Percentiles rank a stretch among this genome's conserved stretches.
These are phyloP conservation scores for Rotaria macrura DNA, from an alignment of 2,888 invertebrate species.

Conservation along the genomic window DNA sequence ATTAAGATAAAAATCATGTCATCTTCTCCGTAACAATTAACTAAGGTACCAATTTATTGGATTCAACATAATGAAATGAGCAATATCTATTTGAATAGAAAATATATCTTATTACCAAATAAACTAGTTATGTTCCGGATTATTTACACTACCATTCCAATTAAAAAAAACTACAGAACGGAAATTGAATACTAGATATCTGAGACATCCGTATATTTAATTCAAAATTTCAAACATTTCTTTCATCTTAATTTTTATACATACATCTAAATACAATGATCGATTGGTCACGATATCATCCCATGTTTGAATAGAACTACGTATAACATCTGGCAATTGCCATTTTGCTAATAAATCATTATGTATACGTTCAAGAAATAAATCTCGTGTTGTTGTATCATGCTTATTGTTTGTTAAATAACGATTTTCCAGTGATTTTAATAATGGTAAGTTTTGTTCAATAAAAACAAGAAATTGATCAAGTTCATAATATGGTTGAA, in stretches of 20 bases:
- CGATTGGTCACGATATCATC: slow-evolving; percentile 34
- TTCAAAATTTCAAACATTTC: too few relatives aligned
- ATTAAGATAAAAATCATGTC: too few relatives aligned
- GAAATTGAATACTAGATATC: too few relatives aligned
- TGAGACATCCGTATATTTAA: too few relatives aligned
- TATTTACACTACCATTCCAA: too few relatives aligned
- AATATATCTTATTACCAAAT: too few relatives aligned
- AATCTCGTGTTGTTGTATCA: not conserved
- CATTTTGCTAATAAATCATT: not conserved
- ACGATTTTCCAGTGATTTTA: not conserved
- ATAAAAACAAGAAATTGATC: not conserved
- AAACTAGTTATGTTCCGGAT: too few relatives aligned
- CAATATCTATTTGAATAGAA: too few relatives aligned
- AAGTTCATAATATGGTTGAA: slow-evolving; percentile 12
- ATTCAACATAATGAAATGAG: too few relatives aligned
- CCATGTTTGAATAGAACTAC: slow-evolving; percentile 29
- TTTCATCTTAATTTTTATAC: not conserved
- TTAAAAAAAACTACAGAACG: too few relatives aligned
- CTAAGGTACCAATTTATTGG: too few relatives aligned
- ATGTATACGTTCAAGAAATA: not conserved
- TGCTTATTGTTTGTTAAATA: not conserved
- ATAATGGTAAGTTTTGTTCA: not conserved
- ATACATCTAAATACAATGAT: slow-evolving; percentile 22
- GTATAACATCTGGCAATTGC: slow-evolving; percentile 25
- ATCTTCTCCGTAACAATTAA: too few relatives aligned